Base-by-base conservation (phyloP, 2,797 vertebrate species). In the Nyctalus aviator region DNA sequence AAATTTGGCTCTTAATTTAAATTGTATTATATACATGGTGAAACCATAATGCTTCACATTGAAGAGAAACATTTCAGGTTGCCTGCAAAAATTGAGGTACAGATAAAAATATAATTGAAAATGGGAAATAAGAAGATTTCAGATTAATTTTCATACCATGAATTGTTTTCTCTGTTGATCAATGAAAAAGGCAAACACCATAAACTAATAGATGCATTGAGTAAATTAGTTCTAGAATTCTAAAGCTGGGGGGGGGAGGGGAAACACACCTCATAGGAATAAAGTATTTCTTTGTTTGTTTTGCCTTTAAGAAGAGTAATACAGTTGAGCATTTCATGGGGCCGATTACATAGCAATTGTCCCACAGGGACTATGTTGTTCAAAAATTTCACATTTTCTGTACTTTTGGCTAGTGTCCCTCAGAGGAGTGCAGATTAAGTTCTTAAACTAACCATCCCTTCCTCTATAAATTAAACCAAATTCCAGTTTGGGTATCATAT, bases 391-490 rank as follows among this genome's bases (percentile, higher is more conserved):
- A 94, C 12, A 82, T 78, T 82, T 84, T 94, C 76, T 92, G 25
- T 78, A n/a, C 57, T 71, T 53, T 95, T 94, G 89, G 81, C 86
- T 73, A 15, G 50, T 84, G 32, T 77, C 87, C 68, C 55, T 71
- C 57, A 94, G 18, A 94, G 62, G 55, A 89, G 23, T 35, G 2
- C 6, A 88, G 90, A 85, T 50, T 48, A 68, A 68, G 15, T 53
- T 77, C 69, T 88, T 90, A 71, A 91, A 75, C 32, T 25, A 68
- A 90, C n/a, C 46, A 35, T n/a, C 35, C 35, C 66, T 79, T 85
- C 64, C 41, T 92, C 20, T 86, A 69, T 27, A 91, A 94, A 91
- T 48, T 91, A 94, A 95, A 88, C 89, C 81, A 97, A 95, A 91
- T 55, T 82, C 23, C 46, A 88, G 57, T 84, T 93, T 76, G 57